Conservation (phyloP, 2,888 invertebrate species). For the Eumacrocentrus americanus region DNA sequence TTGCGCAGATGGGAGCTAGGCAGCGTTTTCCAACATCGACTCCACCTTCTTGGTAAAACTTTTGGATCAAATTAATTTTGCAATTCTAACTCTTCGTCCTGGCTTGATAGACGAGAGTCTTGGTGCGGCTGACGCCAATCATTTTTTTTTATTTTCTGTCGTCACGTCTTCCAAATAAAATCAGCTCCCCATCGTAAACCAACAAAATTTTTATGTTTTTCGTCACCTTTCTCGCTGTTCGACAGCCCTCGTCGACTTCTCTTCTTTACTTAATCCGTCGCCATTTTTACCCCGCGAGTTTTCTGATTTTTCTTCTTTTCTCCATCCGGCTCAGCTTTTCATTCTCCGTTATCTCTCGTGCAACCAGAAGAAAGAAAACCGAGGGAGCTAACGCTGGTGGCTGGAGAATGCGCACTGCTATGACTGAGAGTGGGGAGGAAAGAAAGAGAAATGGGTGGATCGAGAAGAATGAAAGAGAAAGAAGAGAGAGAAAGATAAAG, state of each 20-base stretch:
- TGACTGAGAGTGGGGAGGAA: too few species aligned
- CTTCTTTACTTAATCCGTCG: constrained; percentile 10
- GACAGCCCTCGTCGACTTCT: constrained; percentile 4
- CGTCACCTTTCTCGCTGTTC: neutral
- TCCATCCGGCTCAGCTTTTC: constrained; percentile 22
- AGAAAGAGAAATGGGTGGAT: neutral
- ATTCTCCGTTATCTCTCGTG: constrained; percentile 27
- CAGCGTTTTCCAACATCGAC: constrained; percentile 21
- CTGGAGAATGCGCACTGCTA: too few species aligned
- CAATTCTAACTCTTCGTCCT: constrained; percentile 48
- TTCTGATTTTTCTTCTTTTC: constrained; percentile 13
- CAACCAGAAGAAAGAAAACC: neutral
- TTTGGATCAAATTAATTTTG: constrained; percentile 50
- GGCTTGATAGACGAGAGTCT: neutral
- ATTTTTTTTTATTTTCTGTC: constrained; percentile 8
- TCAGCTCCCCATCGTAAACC: too few species aligned
- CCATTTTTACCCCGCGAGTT: constrained; percentile 4
- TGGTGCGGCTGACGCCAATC: neutral
- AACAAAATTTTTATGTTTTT: neutral
- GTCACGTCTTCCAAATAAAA: neutral
- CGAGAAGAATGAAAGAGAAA: neutral
- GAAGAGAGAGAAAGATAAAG: neutral
- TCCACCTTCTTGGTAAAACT: constrained; percentile 39
- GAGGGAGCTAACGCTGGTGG: neutral
- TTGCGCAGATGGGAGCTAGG: constrained; percentile 19